phyloP scores from a whole-genome alignment of 2,113 vertebrate genomes.

The Apaloderma vittatum region DNA sequence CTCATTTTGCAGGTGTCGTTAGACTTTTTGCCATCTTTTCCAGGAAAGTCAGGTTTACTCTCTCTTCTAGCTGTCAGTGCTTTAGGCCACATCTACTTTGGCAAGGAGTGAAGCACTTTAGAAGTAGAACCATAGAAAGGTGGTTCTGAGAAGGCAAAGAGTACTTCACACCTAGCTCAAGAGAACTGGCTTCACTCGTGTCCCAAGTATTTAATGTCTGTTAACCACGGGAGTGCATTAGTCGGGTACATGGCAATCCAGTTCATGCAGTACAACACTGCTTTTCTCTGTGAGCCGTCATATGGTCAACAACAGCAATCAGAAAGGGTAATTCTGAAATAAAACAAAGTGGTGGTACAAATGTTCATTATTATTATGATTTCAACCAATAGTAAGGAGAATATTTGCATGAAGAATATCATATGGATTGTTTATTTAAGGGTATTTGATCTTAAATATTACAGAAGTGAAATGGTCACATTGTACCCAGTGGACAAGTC shows the following conservation, averaged over 20 bases:
- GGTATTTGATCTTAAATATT: conserved; percentile 15
- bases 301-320: not conserved
- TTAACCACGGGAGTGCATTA: accelerated
- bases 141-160: not conserved
- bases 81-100: not conserved
- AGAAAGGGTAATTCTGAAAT: not conserved
- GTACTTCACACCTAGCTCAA: not conserved
- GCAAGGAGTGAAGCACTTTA: not conserved
- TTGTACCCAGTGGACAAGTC: not conserved
- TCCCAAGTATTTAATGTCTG: not conserved
- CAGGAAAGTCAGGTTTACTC: not conserved
- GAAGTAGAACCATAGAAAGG: not conserved
- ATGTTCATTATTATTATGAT: not conserved
- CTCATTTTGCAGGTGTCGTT: not conserved
- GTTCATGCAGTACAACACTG: not conserved
- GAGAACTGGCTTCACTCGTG: accelerated
- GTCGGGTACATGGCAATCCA: accelerated
- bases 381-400: not conserved
- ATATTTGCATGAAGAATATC: not conserved
- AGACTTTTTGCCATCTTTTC: not conserved
- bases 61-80: not conserved
- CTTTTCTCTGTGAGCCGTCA: accelerated
- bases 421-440: not conserved
- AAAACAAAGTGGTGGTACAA: not conserved
- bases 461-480: not conserved